Base-by-base conservation (phyloP, 2,797 vertebrate genomes). In the Cossypha niveicapilla region DNA sequence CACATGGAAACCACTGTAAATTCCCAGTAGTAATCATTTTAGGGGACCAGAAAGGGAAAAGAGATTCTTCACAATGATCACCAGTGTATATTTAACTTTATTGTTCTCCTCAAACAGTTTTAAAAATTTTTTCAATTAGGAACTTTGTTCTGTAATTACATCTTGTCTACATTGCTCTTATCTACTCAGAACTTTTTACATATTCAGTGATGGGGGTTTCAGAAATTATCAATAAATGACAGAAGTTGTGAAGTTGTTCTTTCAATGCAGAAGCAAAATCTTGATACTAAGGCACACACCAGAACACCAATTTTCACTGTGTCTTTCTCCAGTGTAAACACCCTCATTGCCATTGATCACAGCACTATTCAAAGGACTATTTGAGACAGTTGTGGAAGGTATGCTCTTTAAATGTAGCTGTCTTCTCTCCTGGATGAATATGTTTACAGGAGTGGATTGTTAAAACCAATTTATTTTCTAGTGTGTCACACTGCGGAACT, bases 1-100 rank as follows among this genome's bases (percentile, higher is more conserved):
- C 70, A 86, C 88, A 90, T 93, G 79, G 90, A 93, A 96, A 94
- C 90, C n/a, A 78, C 75, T 44, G 57, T 41, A 91, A 75, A 66
- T 84, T 94, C 82, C 62, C 62, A 70, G 61, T 30, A 88, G 42
- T 71, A 90, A 83, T 72, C 0, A 0, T 13, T 51, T 58, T 47
- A 91, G 68, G 47, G 70, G 70, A 91, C 65, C 60, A 79, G 60
- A 92, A 91, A 84, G 37, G 80, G 56, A 79, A 90, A 90, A 84
- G 16, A 75, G 25, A 48, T 83, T 91, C 60, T 72, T 92, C 32
- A 62, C 34, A 78, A 41, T n/a, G 25, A 66, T 68, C 24, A 70
- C 61, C 19, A 62, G 42, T 15, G 7, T 63, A 53, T 87, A 77
- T 58, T 91, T 90, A 72, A 79, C 60, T 73, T 94, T 42, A 70